Conservation (phyloP, 2,113 vertebrate genomes). For the Tauraco erythrolophus region DNA sequence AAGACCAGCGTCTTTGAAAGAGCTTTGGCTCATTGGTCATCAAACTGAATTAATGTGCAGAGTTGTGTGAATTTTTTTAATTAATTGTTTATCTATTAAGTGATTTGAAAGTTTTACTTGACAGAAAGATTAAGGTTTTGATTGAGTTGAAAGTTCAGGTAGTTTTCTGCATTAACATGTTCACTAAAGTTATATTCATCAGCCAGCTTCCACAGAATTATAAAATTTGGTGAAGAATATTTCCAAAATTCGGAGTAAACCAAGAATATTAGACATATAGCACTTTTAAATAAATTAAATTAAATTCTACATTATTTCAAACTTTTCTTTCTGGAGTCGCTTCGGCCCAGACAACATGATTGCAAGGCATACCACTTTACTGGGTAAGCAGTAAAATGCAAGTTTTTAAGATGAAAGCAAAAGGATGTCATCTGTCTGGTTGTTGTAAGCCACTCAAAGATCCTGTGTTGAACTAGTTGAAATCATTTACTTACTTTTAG, state of each 20-base stretch:
- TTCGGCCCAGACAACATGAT: background rate
- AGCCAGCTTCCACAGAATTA: background rate
- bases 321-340: background rate
- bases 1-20: background rate
- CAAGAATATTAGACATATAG: background rate
- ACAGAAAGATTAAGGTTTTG: background rate
- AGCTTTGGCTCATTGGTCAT: background rate
- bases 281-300: background rate
- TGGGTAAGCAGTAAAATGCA: background rate
- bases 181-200: background rate
- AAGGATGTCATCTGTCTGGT: background rate
- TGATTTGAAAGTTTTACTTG: background rate
- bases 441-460: background rate
- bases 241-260: background rate
- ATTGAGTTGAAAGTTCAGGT: background rate
- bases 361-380: background rate
- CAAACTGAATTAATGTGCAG: background rate
- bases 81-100: background rate
- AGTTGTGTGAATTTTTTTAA: background rate
- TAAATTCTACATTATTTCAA: background rate
- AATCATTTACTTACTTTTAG: background rate
- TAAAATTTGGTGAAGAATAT: background rate
- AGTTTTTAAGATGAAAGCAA: background rate
- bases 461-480: background rate
- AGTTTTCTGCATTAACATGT: background rate